A percentile compares a stretch with the other conserved stretches of the same genome.
Conservation (phyloP, 2,113 vertebrate genomes). For the Prunella himalayana region DNA sequence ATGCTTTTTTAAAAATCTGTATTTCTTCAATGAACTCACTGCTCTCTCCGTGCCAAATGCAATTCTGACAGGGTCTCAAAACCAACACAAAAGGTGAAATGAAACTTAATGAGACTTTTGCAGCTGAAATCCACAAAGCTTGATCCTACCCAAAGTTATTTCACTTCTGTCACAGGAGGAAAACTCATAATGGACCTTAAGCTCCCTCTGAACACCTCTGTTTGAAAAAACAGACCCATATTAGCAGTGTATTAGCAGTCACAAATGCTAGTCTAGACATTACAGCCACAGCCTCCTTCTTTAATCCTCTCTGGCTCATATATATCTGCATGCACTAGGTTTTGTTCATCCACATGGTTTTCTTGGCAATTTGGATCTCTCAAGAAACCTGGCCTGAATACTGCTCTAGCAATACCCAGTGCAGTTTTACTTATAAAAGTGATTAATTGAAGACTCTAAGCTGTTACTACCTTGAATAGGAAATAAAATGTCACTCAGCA, state of each 20-base stretch:
- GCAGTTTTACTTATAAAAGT: background rate
- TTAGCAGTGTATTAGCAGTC: background rate
- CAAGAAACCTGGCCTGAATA: background rate
- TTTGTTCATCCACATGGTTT: background rate
- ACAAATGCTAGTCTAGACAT: constrained; percentile 27
- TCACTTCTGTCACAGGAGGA: background rate
- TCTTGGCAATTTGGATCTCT: background rate
- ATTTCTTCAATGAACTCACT: background rate
- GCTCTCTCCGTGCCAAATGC: background rate
- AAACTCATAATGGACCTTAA: constrained; percentile 27
- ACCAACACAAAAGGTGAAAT: constrained; percentile 55
- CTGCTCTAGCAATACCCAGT: background rate
- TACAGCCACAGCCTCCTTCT: background rate
- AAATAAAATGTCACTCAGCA: constrained; percentile 29
- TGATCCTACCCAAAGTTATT: background rate
- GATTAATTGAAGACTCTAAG: constrained; percentile 31
- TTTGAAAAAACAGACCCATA: background rate
- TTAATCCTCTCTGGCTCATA: background rate
- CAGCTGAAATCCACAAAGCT: background rate
- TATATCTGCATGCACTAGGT: background rate
- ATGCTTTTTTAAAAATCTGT: background rate
- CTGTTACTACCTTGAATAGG: background rate
- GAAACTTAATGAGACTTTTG: constrained; percentile 17
- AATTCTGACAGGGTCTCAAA: constrained; percentile 48
- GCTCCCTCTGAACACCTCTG: constrained; percentile 2